Evolutionary conservation across 1,140 invertebrate species (phyloP), one percentile per base, ranked within the genome.

Genomic region (Cepaea nemoralis): DNA sequence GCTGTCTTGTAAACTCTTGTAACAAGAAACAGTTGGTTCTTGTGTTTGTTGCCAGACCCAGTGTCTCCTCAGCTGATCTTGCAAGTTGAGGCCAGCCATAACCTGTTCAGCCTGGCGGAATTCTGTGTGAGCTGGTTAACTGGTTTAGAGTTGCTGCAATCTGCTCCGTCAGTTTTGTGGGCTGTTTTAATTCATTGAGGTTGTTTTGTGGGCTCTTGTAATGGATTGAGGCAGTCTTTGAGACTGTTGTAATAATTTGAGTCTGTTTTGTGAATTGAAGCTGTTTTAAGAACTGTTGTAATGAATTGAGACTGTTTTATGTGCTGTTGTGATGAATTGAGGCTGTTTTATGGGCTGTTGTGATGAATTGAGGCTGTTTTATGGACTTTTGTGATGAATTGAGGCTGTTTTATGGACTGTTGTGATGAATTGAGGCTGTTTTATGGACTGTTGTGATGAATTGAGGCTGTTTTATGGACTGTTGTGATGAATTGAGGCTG

Each of bases 1-100:
- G 77, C 63, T 80, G 67, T 55, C 71, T 1, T 87, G 86, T 81
- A 69, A 69, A 50, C 69, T 87, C 33, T 84, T 87, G 71, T 87
- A 85, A 85, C 27, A 5, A 63, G 2, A 63, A 16, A 5, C 27
- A 31, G 6, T 31, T 31, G 1, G 27, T 6, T 63, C 50, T 55
- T 63, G n/a, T 31, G n/a, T 31, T 6, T 63, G 59, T 63, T 31
- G 59, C 22, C 27, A 31, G 33, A 27, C 27, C n/a, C n/a, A 63
- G 22, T 63, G 59, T 27, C 27, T 63, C 33, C 6, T 16, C 6
- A 31, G 1, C 27, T 63, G 59, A 31, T 31, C 10, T 63, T 12
- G 33, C 59, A 63, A 63, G 59, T 55, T 55, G 6, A 55, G n/a
- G 50, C 50, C n/a, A 55, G 19, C 50, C n/a, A 24, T 55, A 55